Conservation (phyloP, 2,888 invertebrate genomes). For the Erynnis tages region DNA sequence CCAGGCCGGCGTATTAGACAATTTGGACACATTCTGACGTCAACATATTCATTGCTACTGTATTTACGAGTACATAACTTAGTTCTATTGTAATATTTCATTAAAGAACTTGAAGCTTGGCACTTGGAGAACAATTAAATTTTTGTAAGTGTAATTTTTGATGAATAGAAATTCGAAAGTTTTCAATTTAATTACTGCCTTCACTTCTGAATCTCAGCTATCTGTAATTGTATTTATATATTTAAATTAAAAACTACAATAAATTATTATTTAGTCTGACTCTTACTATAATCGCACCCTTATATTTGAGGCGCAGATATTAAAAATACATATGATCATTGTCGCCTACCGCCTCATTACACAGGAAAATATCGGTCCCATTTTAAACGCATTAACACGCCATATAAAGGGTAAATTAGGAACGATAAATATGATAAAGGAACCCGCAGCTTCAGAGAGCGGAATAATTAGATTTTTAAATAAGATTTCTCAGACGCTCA, state of each 20-base stretch:
- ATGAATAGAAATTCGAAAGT: no score
- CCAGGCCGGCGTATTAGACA: conserved; percentile 73
- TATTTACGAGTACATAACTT: conserved; percentile 2
- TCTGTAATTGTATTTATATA: no score
- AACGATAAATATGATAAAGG: conserved; percentile 13
- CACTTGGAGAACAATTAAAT: no score
- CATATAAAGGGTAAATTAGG: conserved; percentile 9
- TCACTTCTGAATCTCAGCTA: no score
- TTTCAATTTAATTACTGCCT: no score
- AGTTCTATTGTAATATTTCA: no score
- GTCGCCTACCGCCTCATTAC: not conserved
- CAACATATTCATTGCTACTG: conserved; percentile 8
- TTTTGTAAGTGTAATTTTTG: no score
- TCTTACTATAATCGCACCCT: no score
- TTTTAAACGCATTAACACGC: conserved; percentile 5
- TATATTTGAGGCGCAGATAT: no score
- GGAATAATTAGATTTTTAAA: conserved; percentile 6
- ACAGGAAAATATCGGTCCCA: not conserved
- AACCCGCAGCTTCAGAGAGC: not conserved
- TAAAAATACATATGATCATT: not conserved
- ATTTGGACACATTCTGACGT: conserved; percentile 70
- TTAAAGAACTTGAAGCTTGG: no score
- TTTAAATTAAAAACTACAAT: no score
- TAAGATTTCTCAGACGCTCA: not conserved
- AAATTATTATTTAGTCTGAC: no score